Evolutionary conservation across 2,888 invertebrate genomes (phyloP), one percentile per base, ranked within the genome.

Genomic region (Lycophotia porphyrea): DNA sequence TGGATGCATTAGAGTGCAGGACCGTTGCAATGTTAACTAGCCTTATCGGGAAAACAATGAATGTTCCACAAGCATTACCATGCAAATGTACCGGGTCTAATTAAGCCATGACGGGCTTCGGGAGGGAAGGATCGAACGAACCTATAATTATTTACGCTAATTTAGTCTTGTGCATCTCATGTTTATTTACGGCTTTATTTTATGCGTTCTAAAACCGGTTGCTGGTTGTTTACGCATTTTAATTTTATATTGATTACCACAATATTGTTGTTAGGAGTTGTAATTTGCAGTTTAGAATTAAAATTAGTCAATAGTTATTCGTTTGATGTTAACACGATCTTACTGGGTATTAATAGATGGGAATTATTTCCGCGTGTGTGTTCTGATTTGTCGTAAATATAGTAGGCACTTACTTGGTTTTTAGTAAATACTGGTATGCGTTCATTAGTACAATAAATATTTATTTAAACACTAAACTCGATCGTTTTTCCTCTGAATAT

Each of bases 31-130:
- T 90, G 90, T 89, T 89, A 90, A 90, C 91, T 69, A 88, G 84
- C 93, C 91, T 90, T 92, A 93, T 93, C 89, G 82, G 90, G 92
- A 85, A 90, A 90, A 93, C 93, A 93, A 94, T 93, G 91, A 89
- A 85, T 90, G 89, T 90, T 88, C 87, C 85, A 85, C 84, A 84
- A 86, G 84, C 89, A 89, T 91, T 89, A 89, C 90, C 81, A 93
- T 93, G 93, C 91, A 91, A 93, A 93, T 91, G 88, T 84, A 74
- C 87, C 74, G 88, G 84, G 83, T 86, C 91, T 94, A 94, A 94
- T 94, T 93, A 93, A 94, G 92, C 91, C 88, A 89, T 93, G 91
- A 85, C 85, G 71, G 44, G 71, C 81, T 85, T 75, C 69, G 81
- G 84, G 71, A 83, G 82, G 82, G 83, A 81, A 80, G 84, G 80